A percentile compares a stretch with the other conserved stretches of the same genome.
These are phyloP conservation scores for Cotesia glomerata DNA, from an alignment of 1,140 invertebrate genomes.

Conservation along the genomic window DNA sequence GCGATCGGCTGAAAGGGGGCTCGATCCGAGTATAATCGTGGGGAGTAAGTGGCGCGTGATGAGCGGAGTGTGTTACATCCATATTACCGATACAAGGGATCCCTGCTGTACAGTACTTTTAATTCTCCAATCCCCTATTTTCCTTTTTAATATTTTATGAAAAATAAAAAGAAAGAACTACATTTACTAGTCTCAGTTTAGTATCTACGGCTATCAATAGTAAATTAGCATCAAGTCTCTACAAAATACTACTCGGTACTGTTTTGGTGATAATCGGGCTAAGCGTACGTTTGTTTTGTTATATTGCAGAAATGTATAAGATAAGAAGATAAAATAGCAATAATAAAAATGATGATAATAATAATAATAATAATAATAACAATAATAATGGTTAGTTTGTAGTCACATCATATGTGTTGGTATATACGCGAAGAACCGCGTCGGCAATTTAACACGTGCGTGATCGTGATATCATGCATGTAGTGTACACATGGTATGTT, in stretches of 20 bases:
- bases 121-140: not conserved
- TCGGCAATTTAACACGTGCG: conserved; percentile 15
- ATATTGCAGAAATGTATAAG: not conserved
- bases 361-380: not conserved
- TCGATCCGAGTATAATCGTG: not conserved
- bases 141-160: not conserved
- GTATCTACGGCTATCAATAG: no score
- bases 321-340: not conserved
- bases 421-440: conserved; percentile 5
- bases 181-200: no score
- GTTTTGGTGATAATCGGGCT: not conserved
- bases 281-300: not conserved
- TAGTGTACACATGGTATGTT: not conserved
- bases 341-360: no score
- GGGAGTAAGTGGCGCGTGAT: conserved; percentile 38
- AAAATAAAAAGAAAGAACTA: not conserved
- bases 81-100: conserved; percentile 29
- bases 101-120: not conserved
- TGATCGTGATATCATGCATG: conserved; percentile 7
- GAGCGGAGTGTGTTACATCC: conserved; percentile 38
- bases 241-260: no score
- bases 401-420: not conserved
- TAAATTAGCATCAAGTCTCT: no score
- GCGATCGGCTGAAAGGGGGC: conserved; percentile 19
- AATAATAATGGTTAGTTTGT: not conserved